Evolutionary conservation across 1,140 invertebrate species (phyloP), one percentile per base, ranked within the genome.

Genomic region (Orius insidiosus): DNA sequence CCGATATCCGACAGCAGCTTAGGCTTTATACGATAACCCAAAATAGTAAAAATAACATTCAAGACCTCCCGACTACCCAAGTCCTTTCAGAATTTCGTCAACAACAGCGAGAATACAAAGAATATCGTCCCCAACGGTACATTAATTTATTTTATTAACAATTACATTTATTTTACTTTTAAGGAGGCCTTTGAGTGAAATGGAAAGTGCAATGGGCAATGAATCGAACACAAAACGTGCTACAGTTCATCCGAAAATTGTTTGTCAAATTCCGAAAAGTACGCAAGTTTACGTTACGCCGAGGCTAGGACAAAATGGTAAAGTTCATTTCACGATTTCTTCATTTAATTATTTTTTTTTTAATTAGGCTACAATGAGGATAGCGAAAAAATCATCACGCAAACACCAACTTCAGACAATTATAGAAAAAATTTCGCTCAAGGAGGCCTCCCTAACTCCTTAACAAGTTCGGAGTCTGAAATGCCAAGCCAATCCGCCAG

Each of bases 1-100:
- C 76, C 0, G 76, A 68, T 49, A 80, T 83, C 44, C 61, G 78
- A 19, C 75, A 83, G 50, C 80, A 83, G 56, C 60, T 83, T 46
- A 62, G 78, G 30, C 59, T 81, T 4, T 77, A 78, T 53, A 76
- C 68, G 48, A 60, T 72, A 57, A 55, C 50, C n/a, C 49, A 56
- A 39, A 48, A 38, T 19, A 43, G 41, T n/a, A 43, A n/a, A n/a
- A 43, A 43, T 5, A 18, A 18, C 19, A 10, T 30, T 43, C 18
- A 43, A n/a, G 47, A 47, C 18, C 50, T 45, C 11, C 52, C 55
- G 41, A 47, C 58, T 42, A 58, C 56, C 9, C 60, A 67, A 51
- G 61, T 66, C 37, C 51, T 67, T 19, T 60, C 60, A n/a, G 68
- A 68, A 50, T 65, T 58, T 45, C 55, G 60, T 16, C 61, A 68